These are phyloP conservation scores for Zosterops hypoxanthus DNA, from an alignment of 2,113 vertebrate genomes.

Conservation along the genomic window DNA sequence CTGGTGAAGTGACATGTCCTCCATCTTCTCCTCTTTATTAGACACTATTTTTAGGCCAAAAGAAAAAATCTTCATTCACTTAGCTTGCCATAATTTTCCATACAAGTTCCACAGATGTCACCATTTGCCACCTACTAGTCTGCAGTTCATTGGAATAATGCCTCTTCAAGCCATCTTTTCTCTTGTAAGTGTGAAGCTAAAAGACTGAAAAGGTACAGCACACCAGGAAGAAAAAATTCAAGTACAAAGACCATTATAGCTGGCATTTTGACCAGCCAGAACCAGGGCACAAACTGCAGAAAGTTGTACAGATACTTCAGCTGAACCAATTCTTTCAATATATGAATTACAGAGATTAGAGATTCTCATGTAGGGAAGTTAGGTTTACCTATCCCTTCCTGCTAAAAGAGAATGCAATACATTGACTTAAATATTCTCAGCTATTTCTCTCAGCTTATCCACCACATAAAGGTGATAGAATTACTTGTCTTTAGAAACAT, in stretches of 20 bases:
- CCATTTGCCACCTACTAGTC: constrained; percentile 82
- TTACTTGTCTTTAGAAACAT: not conserved
- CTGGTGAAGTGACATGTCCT: not conserved
- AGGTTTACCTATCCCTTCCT: constrained; percentile 65
- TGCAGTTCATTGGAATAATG: constrained; percentile 84
- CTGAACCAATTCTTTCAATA: constrained; percentile 76
- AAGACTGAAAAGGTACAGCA: constrained; percentile 85
- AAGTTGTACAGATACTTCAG: constrained; percentile 79
- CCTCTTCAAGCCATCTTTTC: constrained; percentile 82
- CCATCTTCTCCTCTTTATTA: not conserved
- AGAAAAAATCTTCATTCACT: not conserved
- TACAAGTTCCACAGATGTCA: constrained; percentile 85
- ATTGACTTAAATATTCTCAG: not conserved
- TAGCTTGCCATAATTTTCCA: constrained; percentile 85
- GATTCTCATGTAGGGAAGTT: constrained; percentile 70
- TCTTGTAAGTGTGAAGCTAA: constrained; percentile 86
- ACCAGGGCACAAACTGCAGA: constrained; percentile 78
- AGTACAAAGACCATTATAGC: constrained; percentile 76
- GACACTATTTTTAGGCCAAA: not conserved
- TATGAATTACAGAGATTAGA: constrained; percentile 72
- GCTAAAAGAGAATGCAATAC: not conserved
- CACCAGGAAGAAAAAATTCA: constrained; percentile 78
- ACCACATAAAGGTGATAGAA: not conserved
- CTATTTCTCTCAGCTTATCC: not conserved
- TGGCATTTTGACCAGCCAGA: constrained; percentile 84